Base-by-base conservation (phyloP, 2,888 invertebrate genomes). In the Philopedon plagiatum region DNA sequence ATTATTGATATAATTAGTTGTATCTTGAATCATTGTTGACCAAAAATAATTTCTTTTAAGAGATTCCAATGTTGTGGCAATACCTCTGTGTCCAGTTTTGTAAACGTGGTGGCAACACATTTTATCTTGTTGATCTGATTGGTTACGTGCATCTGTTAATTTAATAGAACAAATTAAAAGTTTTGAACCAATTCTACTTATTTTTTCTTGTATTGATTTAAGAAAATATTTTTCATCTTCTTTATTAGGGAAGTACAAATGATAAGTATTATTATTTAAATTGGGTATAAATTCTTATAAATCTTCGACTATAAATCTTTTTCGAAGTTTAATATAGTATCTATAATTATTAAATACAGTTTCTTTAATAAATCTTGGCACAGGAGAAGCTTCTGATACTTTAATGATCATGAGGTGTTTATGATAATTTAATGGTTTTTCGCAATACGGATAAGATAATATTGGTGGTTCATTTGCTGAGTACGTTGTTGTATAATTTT, bases 391-490 rank as follows among this genome's bases (percentile, higher is more conserved):
- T 5, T 29, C 29, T 29, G 29, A 29, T 4, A 29, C 7, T 29
- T 29, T 29, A 29, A 29, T 29, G 7, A 29, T 29, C 29, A 29
- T 29, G 3, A n/a, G n/a, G n/a, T n/a, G n/a, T n/a, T n/a, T n/a
- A n/a, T n/a, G n/a, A n/a, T n/a, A n/a, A n/a, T n/a, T 29, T 5
- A 29, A 5, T 29, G 29, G 29, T 29, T 29, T 29, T 29, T 29
- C 29, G 29, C 29, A 29, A 29, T 51, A 51, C 5, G 51, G 21
- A 21, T 9, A 23, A 51, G 51, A 5, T 1, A 51, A n/a, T 21
- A 57, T 4, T 7, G 57, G 29, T 11, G 57, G 32, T 57, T 57
- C 57, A 32, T 57, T 18, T 9, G 57, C 57, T 15, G 57, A 57
- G 15, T 37, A 34, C n/a, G 34, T 8, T 32, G 57, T 32, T 1